Evolutionary conservation across 2,888 invertebrate genomes (phyloP), one percentile per base, ranked within the genome.

Genomic region (Drosophila subquinaria): DNA sequence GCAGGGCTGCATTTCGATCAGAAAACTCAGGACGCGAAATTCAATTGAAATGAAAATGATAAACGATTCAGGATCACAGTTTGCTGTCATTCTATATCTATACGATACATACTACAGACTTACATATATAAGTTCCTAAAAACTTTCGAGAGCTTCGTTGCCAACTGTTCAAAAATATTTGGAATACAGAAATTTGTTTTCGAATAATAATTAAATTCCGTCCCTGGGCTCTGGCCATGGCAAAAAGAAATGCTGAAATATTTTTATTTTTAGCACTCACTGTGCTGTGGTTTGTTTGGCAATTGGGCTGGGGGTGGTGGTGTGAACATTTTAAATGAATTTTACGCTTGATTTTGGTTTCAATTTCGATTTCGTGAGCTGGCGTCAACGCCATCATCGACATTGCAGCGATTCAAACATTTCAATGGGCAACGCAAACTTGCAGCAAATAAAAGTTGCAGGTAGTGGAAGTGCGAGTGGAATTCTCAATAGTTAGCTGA

Each of bases 291-390:
- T 36, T 61, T 62, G 36, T 27, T 56, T 42, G 60, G 30, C 5
- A 20, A n/a, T 11, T 38, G 35, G 35, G 45, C 4, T 36, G 27
- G 27, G 27, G 27, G 47, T 17, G 36, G 23, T 33, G 38, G 69
- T 76, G 79, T 52, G 62, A 88, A 76, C 66, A 79, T 88, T 85
- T 88, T 72, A 82, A 82, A 88, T 88, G 73, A 85, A 82, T 82
- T 82, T 88, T 82, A 79, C 82, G 82, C 82, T 82, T 88, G 82
- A 88, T 85, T 82, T 82, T 82, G 68, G 88, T 82, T 85, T 85
- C 80, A 71, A 88, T 79, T 75, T 85, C 80, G 73, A 88, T 79
- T 73, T 67, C 43, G 66, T 69, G 62, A 68, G 65, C 75, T 62
- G 65, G 67, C 82, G 45, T 47, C 65, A 33, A 45, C 35, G 53